phyloP scores from a whole-genome alignment of 2,113 vertebrate genomes.

The Trichomycterus rosablanca region DNA sequence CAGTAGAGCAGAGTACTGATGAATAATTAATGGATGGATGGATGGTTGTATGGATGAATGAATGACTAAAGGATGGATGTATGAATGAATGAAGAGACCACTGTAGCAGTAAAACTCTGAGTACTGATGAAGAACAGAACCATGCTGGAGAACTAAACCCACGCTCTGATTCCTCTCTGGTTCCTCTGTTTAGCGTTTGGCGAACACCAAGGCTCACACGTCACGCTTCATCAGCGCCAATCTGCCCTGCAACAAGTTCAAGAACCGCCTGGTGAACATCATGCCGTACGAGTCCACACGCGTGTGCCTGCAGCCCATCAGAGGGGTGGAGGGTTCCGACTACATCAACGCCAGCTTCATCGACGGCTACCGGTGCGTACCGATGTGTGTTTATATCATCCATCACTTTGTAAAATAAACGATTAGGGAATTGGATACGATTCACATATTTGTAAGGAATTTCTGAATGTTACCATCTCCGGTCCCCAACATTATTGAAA shows the following conservation, averaged over 20 bases:
- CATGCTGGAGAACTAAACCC: neutral
- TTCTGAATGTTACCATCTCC: too few relatives aligned
- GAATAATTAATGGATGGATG: too few relatives aligned
- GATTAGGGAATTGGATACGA: too few relatives aligned
- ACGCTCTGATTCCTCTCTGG: neutral
- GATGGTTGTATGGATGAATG: too few relatives aligned
- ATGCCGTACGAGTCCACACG: constrained; percentile 99
- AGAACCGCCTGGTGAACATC: constrained; percentile 99
- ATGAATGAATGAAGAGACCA: too few relatives aligned
- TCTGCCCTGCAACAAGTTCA: constrained; percentile 99
- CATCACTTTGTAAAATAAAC: too few relatives aligned
- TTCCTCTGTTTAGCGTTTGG: constrained; percentile 78
- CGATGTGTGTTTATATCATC: neutral
- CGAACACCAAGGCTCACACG: constrained; percentile 97
- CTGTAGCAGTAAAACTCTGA: too few relatives aligned
- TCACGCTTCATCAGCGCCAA: constrained; percentile 99
- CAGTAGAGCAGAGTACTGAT: too few relatives aligned
- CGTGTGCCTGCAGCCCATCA: constrained; percentile 94
- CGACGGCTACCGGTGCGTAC: constrained; percentile 91
- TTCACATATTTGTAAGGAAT: too few relatives aligned
- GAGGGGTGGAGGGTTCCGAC: constrained; percentile 96
- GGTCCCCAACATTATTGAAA: too few relatives aligned
- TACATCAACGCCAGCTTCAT: constrained; percentile 99
- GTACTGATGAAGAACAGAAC: too few relatives aligned
- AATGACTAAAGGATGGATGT: too few relatives aligned